Evolutionary conservation across 2,113 vertebrate genomes (phyloP), one percentile per base, ranked within the genome.

Genomic region (Anoplopoma fimbria): DNA sequence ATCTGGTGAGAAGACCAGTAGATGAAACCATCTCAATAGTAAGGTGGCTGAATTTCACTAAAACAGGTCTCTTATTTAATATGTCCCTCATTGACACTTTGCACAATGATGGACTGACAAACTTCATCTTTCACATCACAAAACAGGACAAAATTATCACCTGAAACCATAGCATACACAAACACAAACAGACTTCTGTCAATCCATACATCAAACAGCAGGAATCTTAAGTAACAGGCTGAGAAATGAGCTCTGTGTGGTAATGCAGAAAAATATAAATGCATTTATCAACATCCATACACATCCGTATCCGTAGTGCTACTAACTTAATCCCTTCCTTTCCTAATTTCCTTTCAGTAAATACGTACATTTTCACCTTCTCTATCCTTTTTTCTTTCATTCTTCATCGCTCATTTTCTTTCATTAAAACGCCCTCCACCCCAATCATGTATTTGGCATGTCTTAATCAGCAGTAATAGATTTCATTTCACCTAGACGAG

Each of bases 391-490:
- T 25, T 27, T 13, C 8, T 0, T 33, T 27, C 6, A 12, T 53
- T 38, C 58, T 47, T 27, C 57, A 34, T 74, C 55, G 51, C 7
- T 5, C 2, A 1, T 7, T 53, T 38, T 0, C 45, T 79, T 55
- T 23, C 4, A 57, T 15, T 55, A 9, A 71, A 38, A 23, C 9
- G 23, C 2, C 4, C 19, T 79, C 51, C 58, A 42, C 29, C 34
- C 49, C 58, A 49, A 29, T 86, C 57, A 12, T 34, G 9, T n/a
- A 1, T 67, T 34, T 69, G 61, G 69, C 69, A 68, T 74, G 75
- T 78, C 87, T 70, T 87, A 79, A 86, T 88, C 85, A 86, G 76
- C 14, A 60, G 67, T 64, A 62, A 85, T 79, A 77, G 75, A 81
- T 85, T 83, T 81, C 42, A 40, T 38, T 83, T 83, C 84, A 51